These are phyloP conservation scores for Polylopha cassiicola DNA, from an alignment of 2,888 invertebrate species.

Conservation along the genomic window DNA sequence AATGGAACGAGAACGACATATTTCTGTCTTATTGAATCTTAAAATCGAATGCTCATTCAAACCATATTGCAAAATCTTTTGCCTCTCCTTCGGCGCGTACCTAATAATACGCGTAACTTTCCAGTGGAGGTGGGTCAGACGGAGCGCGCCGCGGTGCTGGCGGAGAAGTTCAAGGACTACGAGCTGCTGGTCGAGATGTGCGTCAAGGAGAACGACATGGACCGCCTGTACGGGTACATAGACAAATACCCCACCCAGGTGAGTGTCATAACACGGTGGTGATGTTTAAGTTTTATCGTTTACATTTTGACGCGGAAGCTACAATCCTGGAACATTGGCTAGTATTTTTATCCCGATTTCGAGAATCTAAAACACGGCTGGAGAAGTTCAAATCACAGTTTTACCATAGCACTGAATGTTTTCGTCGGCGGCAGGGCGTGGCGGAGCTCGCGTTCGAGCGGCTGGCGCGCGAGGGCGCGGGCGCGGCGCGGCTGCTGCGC, in stretches of 20 bases:
- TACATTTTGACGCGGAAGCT: too few relatives aligned
- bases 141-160: conserved; percentile 88
- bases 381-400: too few relatives aligned
- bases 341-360: too few relatives aligned
- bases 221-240: conserved; percentile 48
- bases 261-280: not conserved
- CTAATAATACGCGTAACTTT: not conserved
- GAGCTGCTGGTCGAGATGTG: conserved; percentile 88
- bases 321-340: too few relatives aligned
- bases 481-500: conserved; percentile 26
- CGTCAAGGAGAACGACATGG: conserved; percentile 83
- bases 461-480: conserved; percentile 28
- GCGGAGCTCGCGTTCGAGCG: conserved; percentile 48
- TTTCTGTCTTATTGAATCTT: too few relatives aligned
- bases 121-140: conserved; percentile 85
- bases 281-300: not conserved
- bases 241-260: conserved; percentile 63
- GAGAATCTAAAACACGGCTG: too few relatives aligned
- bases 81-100: too few relatives aligned
- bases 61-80: not conserved
- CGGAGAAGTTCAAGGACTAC: conserved; percentile 94
- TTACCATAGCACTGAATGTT: too few relatives aligned
- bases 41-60: not conserved
- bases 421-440: conserved; percentile 56
- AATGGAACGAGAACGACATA: too few relatives aligned